These are phyloP conservation scores for Girardinichthys multiradiatus DNA, from an alignment of 2,113 vertebrate genomes.

Conservation along the genomic window DNA sequence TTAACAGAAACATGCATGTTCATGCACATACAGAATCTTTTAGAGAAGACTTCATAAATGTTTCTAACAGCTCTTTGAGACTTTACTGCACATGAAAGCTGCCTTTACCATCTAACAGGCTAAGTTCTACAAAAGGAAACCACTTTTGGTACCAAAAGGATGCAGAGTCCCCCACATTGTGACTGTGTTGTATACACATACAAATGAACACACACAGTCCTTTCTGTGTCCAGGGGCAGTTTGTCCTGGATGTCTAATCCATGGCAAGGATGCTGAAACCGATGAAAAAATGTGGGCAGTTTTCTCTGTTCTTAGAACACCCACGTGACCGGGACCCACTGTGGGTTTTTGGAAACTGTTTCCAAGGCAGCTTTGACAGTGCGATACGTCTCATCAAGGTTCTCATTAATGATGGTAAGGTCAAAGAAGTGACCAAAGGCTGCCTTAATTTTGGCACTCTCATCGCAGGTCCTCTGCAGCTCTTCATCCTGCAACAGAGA, in stretches of 20 bases:
- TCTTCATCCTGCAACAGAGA: conserved; percentile 84
- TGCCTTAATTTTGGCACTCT: conserved; percentile 88
- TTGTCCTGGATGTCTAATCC: not conserved
- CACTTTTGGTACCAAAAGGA: not conserved
- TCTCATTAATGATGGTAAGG: conserved; percentile 89
- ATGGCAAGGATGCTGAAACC: not conserved
- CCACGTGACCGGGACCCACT: conserved; percentile 97
- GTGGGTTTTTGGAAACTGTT: conserved; percentile 85
- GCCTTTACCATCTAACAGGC: not conserved
- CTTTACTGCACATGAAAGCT: not conserved
- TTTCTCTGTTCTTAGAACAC: conserved; percentile 83
- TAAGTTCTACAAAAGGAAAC: not conserved
- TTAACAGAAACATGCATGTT: not conserved
- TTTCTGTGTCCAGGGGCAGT: not conserved
- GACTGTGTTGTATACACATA: not conserved
- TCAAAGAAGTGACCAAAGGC: conserved; percentile 94
- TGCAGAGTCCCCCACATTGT: not conserved
- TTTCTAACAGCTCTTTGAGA: not conserved
- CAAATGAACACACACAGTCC: not conserved
- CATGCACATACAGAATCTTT: not conserved
- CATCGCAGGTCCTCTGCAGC: conserved; percentile 87
- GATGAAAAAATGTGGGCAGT: conserved; percentile 1
- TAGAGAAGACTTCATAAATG: not conserved
- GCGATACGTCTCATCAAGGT: conserved; percentile 89
- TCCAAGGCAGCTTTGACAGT: conserved; percentile 87